phyloP scores from a whole-genome alignment of 2,888 invertebrate species.

The Acleris holmiana region DNA sequence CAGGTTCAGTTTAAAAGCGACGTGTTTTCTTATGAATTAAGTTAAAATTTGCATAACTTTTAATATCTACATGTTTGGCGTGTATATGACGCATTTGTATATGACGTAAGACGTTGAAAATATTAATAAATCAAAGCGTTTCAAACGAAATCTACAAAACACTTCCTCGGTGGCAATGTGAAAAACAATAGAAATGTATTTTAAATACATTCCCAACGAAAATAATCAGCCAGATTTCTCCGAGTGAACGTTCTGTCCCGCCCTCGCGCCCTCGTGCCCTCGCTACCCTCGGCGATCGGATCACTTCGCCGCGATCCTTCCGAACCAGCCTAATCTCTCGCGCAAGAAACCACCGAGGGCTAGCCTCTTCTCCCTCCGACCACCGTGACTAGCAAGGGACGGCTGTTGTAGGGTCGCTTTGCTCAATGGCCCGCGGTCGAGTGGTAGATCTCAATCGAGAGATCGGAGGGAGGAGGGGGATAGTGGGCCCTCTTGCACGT shows the following conservation, averaged over 20 bases:
- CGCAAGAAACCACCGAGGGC: slow-evolving; percentile 2
- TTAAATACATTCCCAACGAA: background rate
- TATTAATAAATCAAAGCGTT: too few relatives aligned
- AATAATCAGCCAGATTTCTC: background rate
- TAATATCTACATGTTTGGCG: too few relatives aligned
- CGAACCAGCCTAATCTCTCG: slow-evolving; percentile 24
- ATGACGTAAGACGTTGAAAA: too few relatives aligned
- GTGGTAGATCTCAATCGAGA: slow-evolving; percentile 18
- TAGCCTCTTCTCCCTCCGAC: slow-evolving; percentile 2
- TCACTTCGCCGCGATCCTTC: slow-evolving; percentile 16
- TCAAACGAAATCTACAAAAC: too few relatives aligned
- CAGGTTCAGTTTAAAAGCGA: too few relatives aligned
- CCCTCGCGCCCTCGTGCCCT: slow-evolving; percentile 1
- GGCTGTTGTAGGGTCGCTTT: slow-evolving; percentile 7
- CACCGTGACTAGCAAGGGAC: background rate
- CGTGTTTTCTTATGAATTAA: too few relatives aligned
- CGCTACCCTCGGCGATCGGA: slow-evolving; percentile 14
- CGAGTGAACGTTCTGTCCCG: slow-evolving; percentile 6
- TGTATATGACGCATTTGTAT: too few relatives aligned
- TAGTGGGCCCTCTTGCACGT: slow-evolving; percentile 12
- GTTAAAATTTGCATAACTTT: too few relatives aligned
- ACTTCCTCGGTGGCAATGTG: background rate
- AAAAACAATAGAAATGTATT: background rate
- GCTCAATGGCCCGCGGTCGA: slow-evolving; percentile 22
- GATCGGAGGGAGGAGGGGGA: background rate